Percentiles rank a stretch among this genome's conserved stretches.
Conservation (phyloP, 2,888 invertebrate genomes). For the Spodoptera exigua region DNA sequence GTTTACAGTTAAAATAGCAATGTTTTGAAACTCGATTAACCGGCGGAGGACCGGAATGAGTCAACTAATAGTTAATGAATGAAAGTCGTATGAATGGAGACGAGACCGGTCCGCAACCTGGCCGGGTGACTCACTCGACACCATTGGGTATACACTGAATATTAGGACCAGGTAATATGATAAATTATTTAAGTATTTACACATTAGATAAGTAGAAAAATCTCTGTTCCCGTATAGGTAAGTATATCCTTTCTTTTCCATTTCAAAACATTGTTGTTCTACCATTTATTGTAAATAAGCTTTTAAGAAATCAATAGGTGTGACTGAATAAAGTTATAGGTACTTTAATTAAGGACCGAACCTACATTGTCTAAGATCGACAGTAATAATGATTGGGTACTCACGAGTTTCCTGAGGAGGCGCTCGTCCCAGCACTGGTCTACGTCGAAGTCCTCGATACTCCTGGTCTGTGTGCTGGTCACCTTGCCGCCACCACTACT, state of each 20-base stretch:
- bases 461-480: slow-evolving; percentile 81
- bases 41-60: slow-evolving; percentile 29
- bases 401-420: slow-evolving; percentile 92
- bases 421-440: slow-evolving; percentile 94
- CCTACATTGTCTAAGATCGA: too few species aligned
- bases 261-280: too few species aligned
- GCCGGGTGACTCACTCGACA: slow-evolving; percentile 31
- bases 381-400: too few species aligned
- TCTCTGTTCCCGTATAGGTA: too few species aligned
- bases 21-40: slow-evolving; percentile 32
- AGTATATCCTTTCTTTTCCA: too few species aligned
- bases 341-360: too few species aligned
- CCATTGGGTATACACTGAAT: not conserved
- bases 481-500: slow-evolving; percentile 72
- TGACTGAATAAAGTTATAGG: too few species aligned
- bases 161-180: too few species aligned
- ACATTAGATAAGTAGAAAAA: too few species aligned
- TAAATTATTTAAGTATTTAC: too few species aligned
- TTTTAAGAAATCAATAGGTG: too few species aligned
- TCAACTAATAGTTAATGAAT: slow-evolving; percentile 41
- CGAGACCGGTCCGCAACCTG: slow-evolving; percentile 26
- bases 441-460: slow-evolving; percentile 87
- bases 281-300: too few species aligned
- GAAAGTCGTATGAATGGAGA: slow-evolving; percentile 50
- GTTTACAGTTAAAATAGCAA: slow-evolving; percentile 8